A percentile compares a stretch with the other conserved stretches of the same genome.
Conservation (phyloP, 2,113 vertebrate species). For the Lipophrys pholis region DNA sequence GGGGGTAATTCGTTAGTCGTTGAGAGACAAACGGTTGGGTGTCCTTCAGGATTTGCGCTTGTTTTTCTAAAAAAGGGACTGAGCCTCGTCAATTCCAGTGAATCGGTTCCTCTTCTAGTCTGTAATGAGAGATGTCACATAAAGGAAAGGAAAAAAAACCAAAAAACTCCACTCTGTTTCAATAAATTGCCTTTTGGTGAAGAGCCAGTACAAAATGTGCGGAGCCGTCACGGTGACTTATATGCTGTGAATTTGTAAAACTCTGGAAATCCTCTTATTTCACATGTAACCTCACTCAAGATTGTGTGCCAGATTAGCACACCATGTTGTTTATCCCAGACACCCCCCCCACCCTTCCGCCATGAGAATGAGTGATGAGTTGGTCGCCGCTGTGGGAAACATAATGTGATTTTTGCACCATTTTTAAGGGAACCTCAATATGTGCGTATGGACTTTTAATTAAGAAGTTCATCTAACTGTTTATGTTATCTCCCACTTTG, state of each 20-base stretch:
- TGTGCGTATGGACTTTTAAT: slow-evolving; percentile 53
- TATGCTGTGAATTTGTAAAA: neutral
- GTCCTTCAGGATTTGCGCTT: slow-evolving; percentile 28
- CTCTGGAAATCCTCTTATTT: too few species aligned
- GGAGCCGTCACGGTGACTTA: slow-evolving; percentile 12
- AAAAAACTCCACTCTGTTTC: neutral
- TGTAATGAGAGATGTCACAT: slow-evolving; percentile 20
- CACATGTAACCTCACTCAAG: neutral
- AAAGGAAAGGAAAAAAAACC: slow-evolving; percentile 19
- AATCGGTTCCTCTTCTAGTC: neutral
- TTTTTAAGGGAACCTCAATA: slow-evolving; percentile 59
- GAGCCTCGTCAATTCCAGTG: slow-evolving; percentile 5
- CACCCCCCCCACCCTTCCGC: neutral
- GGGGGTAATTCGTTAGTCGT: slow-evolving; percentile 58
- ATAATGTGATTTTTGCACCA: slow-evolving; percentile 53
- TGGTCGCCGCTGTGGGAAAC: slow-evolving; percentile 51
- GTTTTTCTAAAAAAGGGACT: slow-evolving; percentile 34
- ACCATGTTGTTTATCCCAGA: slow-evolving; percentile 58
- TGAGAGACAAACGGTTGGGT: slow-evolving; percentile 42
- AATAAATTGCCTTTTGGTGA: slow-evolving; percentile 26
- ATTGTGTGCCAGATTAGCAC: slow-evolving; percentile 42
- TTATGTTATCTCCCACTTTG: slow-evolving; percentile 54
- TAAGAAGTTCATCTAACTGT: slow-evolving; percentile 56
- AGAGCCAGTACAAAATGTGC: slow-evolving; percentile 23
- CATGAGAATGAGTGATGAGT: slow-evolving; percentile 69